These are phyloP conservation scores for Nipponacmea schrenckii DNA, from an alignment of 2,888 invertebrate species.

Conservation along the genomic window DNA sequence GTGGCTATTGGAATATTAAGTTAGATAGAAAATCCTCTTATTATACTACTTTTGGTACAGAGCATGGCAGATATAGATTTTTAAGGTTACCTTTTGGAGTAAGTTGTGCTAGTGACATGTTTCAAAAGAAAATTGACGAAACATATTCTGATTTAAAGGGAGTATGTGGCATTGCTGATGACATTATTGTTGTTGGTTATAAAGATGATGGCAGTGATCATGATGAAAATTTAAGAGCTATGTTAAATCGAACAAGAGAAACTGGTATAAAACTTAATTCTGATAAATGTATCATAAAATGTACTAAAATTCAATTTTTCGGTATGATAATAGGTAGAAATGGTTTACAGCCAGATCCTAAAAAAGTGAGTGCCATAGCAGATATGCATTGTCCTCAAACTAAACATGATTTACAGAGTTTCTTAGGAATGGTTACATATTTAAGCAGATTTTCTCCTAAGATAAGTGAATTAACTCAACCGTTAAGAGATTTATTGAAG, in stretches of 20 bases:
- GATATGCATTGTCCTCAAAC: conserved; percentile 24
- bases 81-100: background rate
- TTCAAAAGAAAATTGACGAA: conserved; percentile 7
- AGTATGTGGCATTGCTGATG: conserved; percentile 1
- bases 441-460: conserved; percentile 25
- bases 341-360: background rate
- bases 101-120: conserved; percentile 4
- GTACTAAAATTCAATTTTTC: conserved; percentile 1
- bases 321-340: conserved; percentile 1
- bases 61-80: conserved; percentile 1
- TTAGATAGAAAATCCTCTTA: background rate
- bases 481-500: conserved; percentile 26
- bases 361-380: background rate
- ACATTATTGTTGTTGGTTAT: background rate
- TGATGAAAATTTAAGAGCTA: conserved; percentile 2
- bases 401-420: conserved; percentile 28
- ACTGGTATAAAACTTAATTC: background rate
- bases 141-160: background rate
- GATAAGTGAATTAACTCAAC: conserved; percentile 10
- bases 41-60: conserved; percentile 5
- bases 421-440: conserved; percentile 28
- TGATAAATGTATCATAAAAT: conserved; percentile 5
- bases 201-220: conserved; percentile 1
- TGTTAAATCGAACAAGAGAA: conserved; percentile 1
- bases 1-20: background rate